phyloP scores from a whole-genome alignment of 2,888 invertebrate genomes.

The Pseudeuparius sepicola region DNA sequence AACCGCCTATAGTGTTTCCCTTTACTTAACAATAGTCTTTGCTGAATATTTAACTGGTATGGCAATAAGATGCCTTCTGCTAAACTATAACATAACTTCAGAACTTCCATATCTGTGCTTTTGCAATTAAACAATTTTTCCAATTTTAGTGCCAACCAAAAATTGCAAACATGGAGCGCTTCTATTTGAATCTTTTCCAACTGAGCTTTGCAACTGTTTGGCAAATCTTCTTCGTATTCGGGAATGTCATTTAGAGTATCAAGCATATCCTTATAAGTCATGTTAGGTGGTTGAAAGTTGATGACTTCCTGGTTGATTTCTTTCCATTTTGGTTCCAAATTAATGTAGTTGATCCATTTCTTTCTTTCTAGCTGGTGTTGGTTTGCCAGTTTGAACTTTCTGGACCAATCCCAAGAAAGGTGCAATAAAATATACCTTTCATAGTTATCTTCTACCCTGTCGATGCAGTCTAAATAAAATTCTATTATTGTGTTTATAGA shows the following conservation, averaged over 20 bases:
- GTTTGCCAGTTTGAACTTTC: constrained; percentile 26
- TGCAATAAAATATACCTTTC: constrained; percentile 43
- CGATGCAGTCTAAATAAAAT: constrained; percentile 50
- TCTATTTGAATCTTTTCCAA: constrained; percentile 23
- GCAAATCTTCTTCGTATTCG: constrained; percentile 17
- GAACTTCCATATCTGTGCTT: constrained; percentile 45
- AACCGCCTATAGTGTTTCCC: constrained; percentile 35
- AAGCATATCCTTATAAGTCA: constrained; percentile 25
- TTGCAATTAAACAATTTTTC: constrained; percentile 43
- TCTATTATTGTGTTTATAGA: constrained; percentile 51
- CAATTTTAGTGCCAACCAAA: constrained; percentile 52
- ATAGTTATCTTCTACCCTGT: constrained; percentile 38
- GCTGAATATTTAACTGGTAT: constrained; percentile 53
- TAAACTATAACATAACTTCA: constrained; percentile 51
- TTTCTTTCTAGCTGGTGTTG: constrained; percentile 31
- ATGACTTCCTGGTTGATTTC: constrained; percentile 11
- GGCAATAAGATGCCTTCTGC: constrained; percentile 55
- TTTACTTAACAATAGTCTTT: constrained; percentile 46
- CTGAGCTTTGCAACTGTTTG: constrained; percentile 27
- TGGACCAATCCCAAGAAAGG: constrained; percentile 34
- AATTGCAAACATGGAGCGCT: constrained; percentile 46
- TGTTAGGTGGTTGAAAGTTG: constrained; percentile 1
- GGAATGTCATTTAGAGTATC: constrained; percentile 21
- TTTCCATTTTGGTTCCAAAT: constrained; percentile 25
- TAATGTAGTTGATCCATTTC: constrained; percentile 33